These are phyloP conservation scores for Enteromius argenteus DNA, from an alignment of 2,797 vertebrate genomes.

Conservation along the genomic window DNA sequence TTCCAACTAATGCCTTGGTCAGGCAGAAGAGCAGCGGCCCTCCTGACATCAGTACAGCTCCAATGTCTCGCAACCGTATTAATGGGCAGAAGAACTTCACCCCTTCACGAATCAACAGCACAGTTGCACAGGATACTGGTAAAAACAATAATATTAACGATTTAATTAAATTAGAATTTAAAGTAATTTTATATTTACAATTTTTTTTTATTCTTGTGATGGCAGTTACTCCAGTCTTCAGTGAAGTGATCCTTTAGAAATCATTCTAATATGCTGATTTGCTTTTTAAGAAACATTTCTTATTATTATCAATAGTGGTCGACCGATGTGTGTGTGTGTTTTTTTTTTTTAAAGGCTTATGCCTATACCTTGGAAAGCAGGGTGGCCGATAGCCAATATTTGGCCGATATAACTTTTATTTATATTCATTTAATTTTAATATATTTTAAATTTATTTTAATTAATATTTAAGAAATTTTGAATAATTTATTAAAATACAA, in stretches of 20 bases:
- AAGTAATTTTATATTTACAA: neutral
- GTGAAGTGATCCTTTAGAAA: neutral
- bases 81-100: conserved; percentile 78
- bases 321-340: too few species aligned
- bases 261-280: neutral
- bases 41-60: conserved; percentile 71
- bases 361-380: too few species aligned
- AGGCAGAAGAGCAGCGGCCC: conserved; percentile 81
- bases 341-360: too few species aligned
- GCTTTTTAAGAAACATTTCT: neutral
- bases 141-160: neutral
- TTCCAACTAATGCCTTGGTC: conserved; percentile 92
- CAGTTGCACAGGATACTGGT: conserved; percentile 69
- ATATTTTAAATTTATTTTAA: too few species aligned
- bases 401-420: too few species aligned
- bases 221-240: neutral
- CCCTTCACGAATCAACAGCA: conserved; percentile 70
- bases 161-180: neutral
- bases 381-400: too few species aligned
- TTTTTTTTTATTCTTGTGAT: neutral
- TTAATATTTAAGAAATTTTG: too few species aligned
- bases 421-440: too few species aligned
- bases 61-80: conserved; percentile 76
- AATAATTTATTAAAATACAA: too few species aligned
- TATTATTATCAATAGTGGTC: neutral